Evolutionary conservation across 2,888 invertebrate genomes (phyloP), one percentile per base, ranked within the genome.

Genomic region (Amblyjoppa fuscipennis): DNA sequence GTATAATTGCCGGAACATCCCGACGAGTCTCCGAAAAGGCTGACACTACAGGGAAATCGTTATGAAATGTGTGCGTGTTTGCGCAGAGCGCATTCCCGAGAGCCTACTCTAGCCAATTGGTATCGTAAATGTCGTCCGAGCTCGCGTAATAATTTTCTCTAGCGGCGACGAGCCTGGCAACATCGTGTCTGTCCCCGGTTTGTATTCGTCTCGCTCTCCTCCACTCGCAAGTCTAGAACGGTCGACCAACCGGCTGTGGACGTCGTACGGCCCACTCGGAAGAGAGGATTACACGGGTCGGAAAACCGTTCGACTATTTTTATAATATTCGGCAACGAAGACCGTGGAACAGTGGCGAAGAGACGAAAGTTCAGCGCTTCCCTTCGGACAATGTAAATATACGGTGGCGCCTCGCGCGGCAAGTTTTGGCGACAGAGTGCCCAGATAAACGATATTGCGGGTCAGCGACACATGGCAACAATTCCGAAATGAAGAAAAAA

Each of bases 131-230:
- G 74, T 77, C 77, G 73, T 81, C 81, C 49, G 75, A 56, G 73
- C 74, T 61, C 68, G n/a, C 80, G 83, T 85, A 83, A 83, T 77
- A 59, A 59, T 81, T 75, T 80, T 80, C 82, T 85, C 73, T 73
- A 76, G 38, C 70, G 31, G 11, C 76, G 51, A 75, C 61, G 70
- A 71, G 45, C 69, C 51, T 45, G 34, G 34, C 25, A 11, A 25
- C 9, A 13, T 61, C 61, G 31, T 74, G 53, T 20, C 69, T 53
- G 41, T 68, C 20, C 11, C 64, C 45, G 25, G 25, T 66, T n/a
- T 20, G 13, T 38, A 13, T 66, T 34, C 28, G n/a, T 34, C 41
- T 73, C n/a, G 11, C 66, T 80, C 51, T 73, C 68, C 61, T 34
- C 56, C 25, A 66, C 75, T 76, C 80, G 80, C 76, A 80, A 84